phyloP scores from a whole-genome alignment of 2,113 vertebrate genomes.

The Pseudonaja textilis region DNA sequence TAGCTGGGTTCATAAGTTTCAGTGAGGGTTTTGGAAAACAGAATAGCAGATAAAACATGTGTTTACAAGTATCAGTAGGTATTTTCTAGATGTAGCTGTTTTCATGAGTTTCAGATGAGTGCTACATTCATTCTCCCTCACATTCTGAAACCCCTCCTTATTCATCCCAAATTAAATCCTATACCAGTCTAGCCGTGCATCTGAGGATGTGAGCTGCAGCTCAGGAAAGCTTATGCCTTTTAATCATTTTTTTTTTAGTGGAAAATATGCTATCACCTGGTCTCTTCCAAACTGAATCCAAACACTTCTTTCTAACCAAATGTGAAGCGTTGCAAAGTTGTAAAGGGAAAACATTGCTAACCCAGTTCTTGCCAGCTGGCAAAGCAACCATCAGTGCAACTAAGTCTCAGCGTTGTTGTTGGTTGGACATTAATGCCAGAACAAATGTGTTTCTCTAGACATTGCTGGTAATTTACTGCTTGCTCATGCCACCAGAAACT shows the following conservation, averaged over 20 bases:
- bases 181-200: background rate
- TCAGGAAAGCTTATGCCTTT: background rate
- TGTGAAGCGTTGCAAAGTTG: background rate
- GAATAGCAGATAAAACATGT: too few relatives aligned
- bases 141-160: background rate
- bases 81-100: too few relatives aligned
- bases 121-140: background rate
- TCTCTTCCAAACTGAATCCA: background rate
- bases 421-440: conserved; percentile 25
- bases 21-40: too few relatives aligned
- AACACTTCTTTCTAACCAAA: background rate
- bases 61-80: too few relatives aligned
- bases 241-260: background rate
- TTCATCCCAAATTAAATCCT: background rate
- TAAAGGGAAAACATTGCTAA: conserved; percentile 8
- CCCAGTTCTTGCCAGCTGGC: conserved; percentile 26
- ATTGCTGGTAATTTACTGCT: background rate
- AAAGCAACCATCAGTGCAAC: conserved; percentile 22
- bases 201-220: background rate
- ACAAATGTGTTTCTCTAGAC: background rate
- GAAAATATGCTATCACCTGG: background rate
- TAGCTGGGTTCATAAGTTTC: too few relatives aligned
- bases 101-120: background rate
- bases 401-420: conserved; percentile 21
- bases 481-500: background rate